These are phyloP conservation scores for Podarcis lilfordi DNA, from an alignment of 2,797 vertebrate genomes.

Conservation along the genomic window DNA sequence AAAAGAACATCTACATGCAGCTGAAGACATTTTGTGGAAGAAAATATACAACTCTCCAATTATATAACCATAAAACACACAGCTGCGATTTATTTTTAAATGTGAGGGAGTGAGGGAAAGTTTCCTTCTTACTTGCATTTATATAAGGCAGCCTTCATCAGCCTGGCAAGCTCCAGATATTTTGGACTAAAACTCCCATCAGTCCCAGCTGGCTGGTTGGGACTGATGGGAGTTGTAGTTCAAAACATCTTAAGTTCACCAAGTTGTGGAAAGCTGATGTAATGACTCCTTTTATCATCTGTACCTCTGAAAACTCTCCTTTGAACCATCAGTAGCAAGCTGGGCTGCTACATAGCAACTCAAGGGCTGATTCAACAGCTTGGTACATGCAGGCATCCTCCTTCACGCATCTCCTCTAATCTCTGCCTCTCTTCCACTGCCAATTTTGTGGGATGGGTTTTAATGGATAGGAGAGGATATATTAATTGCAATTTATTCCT, in stretches of 20 bases:
- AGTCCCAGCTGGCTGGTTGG: too few relatives aligned
- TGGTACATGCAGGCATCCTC: neutral
- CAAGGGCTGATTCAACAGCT: neutral
- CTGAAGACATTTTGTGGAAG: neutral
- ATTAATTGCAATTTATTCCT: too few relatives aligned
- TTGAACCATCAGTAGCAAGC: neutral
- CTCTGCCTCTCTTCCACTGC: neutral
- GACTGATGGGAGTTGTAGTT: too few relatives aligned
- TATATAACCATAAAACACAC: neutral
- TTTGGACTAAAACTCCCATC: too few relatives aligned
- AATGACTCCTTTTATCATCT: neutral
- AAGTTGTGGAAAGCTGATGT: too few relatives aligned
- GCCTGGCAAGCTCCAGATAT: too few relatives aligned
- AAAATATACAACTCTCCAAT: neutral
- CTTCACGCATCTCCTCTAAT: too few relatives aligned
- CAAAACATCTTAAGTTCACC: too few relatives aligned
- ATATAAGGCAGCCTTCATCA: neutral
- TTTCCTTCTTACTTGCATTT: neutral
- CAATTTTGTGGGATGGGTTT: too few relatives aligned
- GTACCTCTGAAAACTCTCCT: neutral
- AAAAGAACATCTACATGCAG: neutral
- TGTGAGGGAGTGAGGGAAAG: neutral
- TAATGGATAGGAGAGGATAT: too few relatives aligned
- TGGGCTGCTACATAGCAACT: neutral
- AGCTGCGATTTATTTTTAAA: constrained; percentile 6